phyloP scores from a whole-genome alignment of 2,888 invertebrate species.

The Hypsopygia costalis region DNA sequence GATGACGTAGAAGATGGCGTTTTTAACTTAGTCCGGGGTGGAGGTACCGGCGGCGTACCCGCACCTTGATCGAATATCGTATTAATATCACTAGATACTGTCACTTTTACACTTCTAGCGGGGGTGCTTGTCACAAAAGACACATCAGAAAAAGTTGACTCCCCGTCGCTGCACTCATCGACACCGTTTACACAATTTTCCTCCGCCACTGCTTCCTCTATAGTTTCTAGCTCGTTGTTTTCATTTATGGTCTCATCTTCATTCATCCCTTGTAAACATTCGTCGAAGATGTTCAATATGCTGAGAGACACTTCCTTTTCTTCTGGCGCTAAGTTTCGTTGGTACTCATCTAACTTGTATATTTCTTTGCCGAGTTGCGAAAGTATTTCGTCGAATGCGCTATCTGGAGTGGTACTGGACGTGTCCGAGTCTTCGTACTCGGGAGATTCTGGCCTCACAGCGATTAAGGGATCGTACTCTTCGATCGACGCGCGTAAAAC shows the following conservation, averaged over 20 bases:
- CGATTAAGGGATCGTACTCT: conserved; percentile 66
- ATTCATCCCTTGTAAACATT: conserved; percentile 63
- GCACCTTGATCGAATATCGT: conserved; percentile 37
- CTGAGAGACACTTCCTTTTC: conserved; percentile 59
- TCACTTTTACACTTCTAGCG: conserved; percentile 31
- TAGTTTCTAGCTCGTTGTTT: conserved; percentile 22
- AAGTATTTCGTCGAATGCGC: conserved; percentile 71
- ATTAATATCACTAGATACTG: conserved; percentile 28
- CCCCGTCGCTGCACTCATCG: conserved; percentile 53
- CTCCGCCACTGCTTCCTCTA: conserved; percentile 10
- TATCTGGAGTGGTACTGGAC: conserved; percentile 40
- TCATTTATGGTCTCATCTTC: conserved; percentile 25
- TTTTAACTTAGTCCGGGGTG: conserved; percentile 48
- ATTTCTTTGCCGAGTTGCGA: conserved; percentile 72
- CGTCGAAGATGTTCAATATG: conserved; percentile 72
- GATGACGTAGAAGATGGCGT: conserved; percentile 40
- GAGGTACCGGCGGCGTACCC: conserved; percentile 56
- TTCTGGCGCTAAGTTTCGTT: conserved; percentile 48
- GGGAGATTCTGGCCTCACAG: conserved; percentile 41
- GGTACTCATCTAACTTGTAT: conserved; percentile 69
- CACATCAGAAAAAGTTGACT: conserved; percentile 47
- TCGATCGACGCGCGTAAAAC: conserved; percentile 57
- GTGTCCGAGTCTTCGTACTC: conserved; percentile 30
- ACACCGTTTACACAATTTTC: conserved; percentile 21
- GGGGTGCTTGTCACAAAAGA: conserved; percentile 62